Conservation (phyloP, 2,797 vertebrate genomes). For the Nyctibius grandis region DNA sequence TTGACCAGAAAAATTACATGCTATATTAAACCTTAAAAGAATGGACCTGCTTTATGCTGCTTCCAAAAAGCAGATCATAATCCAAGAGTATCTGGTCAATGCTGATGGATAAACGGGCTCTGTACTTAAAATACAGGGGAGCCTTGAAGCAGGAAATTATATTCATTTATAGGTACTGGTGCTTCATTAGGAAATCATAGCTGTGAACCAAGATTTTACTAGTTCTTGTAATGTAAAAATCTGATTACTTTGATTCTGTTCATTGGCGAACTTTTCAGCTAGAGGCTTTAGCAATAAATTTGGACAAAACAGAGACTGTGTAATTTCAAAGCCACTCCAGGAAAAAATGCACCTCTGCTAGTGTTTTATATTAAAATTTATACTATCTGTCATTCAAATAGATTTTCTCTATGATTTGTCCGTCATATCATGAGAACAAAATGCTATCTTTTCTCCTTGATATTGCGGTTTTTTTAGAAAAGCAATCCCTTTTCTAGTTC, state of each 20-base stretch:
- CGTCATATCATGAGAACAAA: constrained; percentile 63
- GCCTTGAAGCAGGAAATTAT: constrained; percentile 40
- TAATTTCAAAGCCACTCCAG: constrained; percentile 62
- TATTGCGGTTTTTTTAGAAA: constrained; percentile 34
- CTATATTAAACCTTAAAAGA: constrained; percentile 28
- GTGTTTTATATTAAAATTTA: constrained; percentile 69
- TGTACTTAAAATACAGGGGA: constrained; percentile 15
- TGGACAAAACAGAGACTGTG: constrained; percentile 43
- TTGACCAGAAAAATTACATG: not conserved
- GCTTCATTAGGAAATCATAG: constrained; percentile 51
- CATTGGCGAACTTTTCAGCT: constrained; percentile 54
- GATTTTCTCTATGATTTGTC: constrained; percentile 68
- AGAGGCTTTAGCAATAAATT: constrained; percentile 57
- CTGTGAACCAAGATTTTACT: constrained; percentile 61
- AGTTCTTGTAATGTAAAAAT: constrained; percentile 57
- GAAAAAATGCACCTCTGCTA: constrained; percentile 26
- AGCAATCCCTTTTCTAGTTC: constrained; percentile 32
- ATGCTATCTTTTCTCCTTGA: constrained; percentile 68
- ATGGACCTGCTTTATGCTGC: not conserved
- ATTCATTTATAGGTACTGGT: constrained; percentile 50
- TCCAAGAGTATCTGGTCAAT: constrained; percentile 31
- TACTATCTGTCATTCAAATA: constrained; percentile 64
- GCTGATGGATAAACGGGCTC: not conserved
- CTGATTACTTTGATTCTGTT: constrained; percentile 62
- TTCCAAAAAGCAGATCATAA: constrained; percentile 15